These are phyloP conservation scores for Spinus olivaceus DNA, from an alignment of 2,797 vertebrate genomes.

Conservation along the genomic window DNA sequence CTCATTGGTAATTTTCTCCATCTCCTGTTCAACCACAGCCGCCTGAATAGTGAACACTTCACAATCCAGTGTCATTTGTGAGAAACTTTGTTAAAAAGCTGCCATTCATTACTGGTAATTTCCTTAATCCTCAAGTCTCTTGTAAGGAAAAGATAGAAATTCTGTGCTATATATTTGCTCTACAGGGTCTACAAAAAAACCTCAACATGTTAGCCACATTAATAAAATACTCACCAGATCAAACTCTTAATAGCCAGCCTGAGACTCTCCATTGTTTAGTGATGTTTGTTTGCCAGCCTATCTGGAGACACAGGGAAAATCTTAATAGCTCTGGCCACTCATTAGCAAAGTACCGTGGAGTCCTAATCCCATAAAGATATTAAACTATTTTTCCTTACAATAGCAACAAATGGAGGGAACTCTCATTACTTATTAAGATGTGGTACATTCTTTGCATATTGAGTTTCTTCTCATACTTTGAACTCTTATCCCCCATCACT, in stretches of 20 bases:
- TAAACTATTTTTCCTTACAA: slow-evolving; percentile 49
- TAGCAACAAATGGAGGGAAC: slow-evolving; percentile 44
- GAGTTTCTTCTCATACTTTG: slow-evolving; percentile 43
- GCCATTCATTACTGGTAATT: background rate
- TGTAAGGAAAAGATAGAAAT: slow-evolving; percentile 12
- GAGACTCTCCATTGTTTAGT: slow-evolving; percentile 37
- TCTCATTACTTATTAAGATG: slow-evolving; percentile 43
- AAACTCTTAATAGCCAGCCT: slow-evolving; percentile 23
- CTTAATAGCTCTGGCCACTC: slow-evolving; percentile 53
- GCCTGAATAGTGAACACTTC: background rate
- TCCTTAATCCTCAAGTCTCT: slow-evolving; percentile 36
- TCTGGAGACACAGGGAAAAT: slow-evolving; percentile 57
- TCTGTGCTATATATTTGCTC: background rate
- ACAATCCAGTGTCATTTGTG: background rate
- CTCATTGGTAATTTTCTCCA: background rate
- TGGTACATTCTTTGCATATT: slow-evolving; percentile 43
- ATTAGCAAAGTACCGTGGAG: slow-evolving; percentile 35
- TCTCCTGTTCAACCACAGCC: background rate
- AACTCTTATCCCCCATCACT: slow-evolving; percentile 23
- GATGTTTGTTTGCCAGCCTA: slow-evolving; percentile 40
- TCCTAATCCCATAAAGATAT: slow-evolving; percentile 53
- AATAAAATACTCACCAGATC: slow-evolving; percentile 36
- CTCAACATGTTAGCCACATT: background rate
- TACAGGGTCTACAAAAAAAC: background rate
- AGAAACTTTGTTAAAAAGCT: slow-evolving; percentile 29